Conservation (phyloP, 2,113 vertebrate species). For the Bothrops jararaca region DNA sequence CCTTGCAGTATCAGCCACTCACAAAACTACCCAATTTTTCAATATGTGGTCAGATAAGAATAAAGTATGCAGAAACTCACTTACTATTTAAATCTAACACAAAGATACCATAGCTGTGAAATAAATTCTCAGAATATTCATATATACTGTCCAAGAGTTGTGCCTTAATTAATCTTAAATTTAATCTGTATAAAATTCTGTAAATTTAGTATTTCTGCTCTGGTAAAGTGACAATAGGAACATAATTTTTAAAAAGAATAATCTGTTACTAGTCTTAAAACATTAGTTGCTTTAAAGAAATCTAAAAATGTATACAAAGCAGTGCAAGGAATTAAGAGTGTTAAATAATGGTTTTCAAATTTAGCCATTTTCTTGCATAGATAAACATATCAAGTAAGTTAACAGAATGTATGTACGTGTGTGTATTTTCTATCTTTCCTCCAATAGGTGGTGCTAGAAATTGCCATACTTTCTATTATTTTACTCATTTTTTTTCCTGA, state of each 20-base stretch:
- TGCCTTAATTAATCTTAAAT: not conserved
- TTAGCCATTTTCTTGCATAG: not conserved
- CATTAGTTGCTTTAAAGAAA: not conserved
- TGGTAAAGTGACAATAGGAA: not conserved
- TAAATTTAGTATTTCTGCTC: not conserved
- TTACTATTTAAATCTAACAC: not conserved
- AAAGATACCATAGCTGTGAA: not conserved
- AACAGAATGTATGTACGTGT: constrained; percentile 30
- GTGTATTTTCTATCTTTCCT: constrained; percentile 44
- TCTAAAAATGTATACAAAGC: not conserved
- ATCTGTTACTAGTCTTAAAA: not conserved
- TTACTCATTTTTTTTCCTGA: too few species aligned
- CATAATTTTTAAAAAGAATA: not conserved
- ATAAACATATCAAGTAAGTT: constrained; percentile 33
- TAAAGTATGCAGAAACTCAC: not conserved
- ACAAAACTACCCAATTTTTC: not conserved
- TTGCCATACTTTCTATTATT: constrained; percentile 47
- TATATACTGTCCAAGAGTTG: not conserved
- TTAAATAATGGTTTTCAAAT: not conserved
- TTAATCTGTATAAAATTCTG: not conserved
- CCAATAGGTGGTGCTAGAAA: constrained; percentile 69
- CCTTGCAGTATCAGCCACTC: not conserved
- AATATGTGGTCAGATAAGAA: not conserved
- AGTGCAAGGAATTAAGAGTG: not conserved
- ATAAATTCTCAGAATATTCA: not conserved